Conservation (phyloP, 2,888 invertebrate species). For the Lasiommata megera region DNA sequence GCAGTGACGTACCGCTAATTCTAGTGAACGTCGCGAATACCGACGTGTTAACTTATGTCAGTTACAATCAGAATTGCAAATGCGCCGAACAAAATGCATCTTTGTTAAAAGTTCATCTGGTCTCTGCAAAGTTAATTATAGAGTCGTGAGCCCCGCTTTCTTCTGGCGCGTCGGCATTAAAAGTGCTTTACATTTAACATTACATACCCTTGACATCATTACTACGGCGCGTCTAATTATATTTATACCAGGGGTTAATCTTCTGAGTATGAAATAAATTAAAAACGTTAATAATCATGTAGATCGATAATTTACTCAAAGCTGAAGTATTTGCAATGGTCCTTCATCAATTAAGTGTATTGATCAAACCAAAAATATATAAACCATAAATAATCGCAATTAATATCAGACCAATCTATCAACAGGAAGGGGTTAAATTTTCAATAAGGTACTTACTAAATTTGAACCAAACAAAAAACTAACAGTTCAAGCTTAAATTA, state of each 20-base stretch:
- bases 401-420: too few species aligned
- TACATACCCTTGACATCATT: conserved; percentile 37
- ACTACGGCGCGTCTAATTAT: conserved; percentile 30
- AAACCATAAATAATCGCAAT: too few species aligned
- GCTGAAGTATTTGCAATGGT: too few species aligned
- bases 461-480: too few species aligned
- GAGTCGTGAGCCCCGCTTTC: conserved; percentile 42
- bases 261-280: not conserved
- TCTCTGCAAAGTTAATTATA: conserved; percentile 44
- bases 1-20: too few species aligned
- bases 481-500: too few species aligned
- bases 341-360: too few species aligned
- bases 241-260: conserved; percentile 5
- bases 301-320: too few species aligned
- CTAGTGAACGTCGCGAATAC: not conserved
- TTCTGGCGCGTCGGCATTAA: conserved; percentile 35
- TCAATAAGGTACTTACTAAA: too few species aligned
- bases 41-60: conserved; percentile 16
- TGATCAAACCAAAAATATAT: too few species aligned
- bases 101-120: conserved; percentile 37
- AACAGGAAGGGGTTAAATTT: too few species aligned
- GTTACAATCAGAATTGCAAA: conserved; percentile 28
- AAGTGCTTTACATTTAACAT: conserved; percentile 36
- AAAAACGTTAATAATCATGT: too few species aligned
- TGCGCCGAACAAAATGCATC: conserved; percentile 39